Conservation (phyloP, 2,888 invertebrate species). For the Scaptomyza tumidula region DNA sequence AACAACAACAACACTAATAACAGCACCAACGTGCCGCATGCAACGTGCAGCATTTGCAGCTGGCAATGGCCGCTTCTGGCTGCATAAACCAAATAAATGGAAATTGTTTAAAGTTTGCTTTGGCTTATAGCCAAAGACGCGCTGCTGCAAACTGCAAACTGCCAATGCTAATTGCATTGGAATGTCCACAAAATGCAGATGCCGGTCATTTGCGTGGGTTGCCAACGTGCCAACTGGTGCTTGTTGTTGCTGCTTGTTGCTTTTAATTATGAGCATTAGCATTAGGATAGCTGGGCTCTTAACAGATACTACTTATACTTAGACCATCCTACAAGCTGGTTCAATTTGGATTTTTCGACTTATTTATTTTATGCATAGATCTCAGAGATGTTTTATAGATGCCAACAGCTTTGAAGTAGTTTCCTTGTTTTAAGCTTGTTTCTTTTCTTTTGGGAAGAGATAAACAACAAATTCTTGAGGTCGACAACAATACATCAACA, state of each 20-base stretch:
- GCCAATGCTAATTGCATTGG: conserved; percentile 75
- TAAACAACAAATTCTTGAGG: no score
- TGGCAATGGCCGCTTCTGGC: conserved; percentile 65
- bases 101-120: conserved; percentile 80
- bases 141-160: conserved; percentile 21
- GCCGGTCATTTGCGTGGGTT: conserved; percentile 61
- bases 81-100: conserved; percentile 79
- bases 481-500: no score
- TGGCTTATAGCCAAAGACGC: conserved; percentile 75
- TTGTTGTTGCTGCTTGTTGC: conserved; percentile 16
- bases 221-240: conserved; percentile 12
- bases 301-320: conserved; percentile 4
- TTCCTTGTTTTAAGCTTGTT: no score
- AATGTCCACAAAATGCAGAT: conserved; percentile 66
- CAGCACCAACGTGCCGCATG: conserved; percentile 35
- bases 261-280: conserved; percentile 34
- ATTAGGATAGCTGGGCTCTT: conserved; percentile 3
- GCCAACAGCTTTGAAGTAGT: no score
- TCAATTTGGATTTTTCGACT: neutral
- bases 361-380: neutral
- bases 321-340: neutral
- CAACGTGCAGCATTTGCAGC: conserved; percentile 53
- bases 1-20: conserved; percentile 33
- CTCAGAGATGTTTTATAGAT: no score
- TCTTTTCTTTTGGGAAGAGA: no score